Conservation (phyloP, 2,113 vertebrate genomes). For the Hassar affinis region DNA sequence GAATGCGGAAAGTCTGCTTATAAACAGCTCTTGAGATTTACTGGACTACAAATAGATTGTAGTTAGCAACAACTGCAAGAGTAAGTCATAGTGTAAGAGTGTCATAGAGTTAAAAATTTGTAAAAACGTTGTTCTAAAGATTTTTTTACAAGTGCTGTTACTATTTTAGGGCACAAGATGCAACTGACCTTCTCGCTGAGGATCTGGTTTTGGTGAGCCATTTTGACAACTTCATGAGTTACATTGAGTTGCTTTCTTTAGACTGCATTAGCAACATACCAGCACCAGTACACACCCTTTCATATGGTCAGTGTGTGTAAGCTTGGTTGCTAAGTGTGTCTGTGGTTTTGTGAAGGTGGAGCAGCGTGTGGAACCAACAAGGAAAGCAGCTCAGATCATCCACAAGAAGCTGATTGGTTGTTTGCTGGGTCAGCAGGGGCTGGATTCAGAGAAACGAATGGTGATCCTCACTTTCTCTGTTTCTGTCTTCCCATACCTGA, state of each 20-base stretch:
- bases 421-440: slow-evolving; percentile 85
- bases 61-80: neutral
- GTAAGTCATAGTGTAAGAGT: too few species aligned
- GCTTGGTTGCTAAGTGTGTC: slow-evolving; percentile 1
- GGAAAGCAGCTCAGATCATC: slow-evolving; percentile 84
- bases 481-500: neutral
- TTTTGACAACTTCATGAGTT: neutral
- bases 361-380: slow-evolving; percentile 89
- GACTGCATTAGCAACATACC: neutral
- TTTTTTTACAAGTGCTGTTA: neutral
- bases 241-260: neutral
- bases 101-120: neutral
- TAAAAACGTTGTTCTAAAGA: neutral
- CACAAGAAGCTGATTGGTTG: slow-evolving; percentile 87
- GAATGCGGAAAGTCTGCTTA: neutral
- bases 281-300: neutral
- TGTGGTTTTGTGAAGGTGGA: slow-evolving; percentile 78
- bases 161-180: slow-evolving; percentile 82
- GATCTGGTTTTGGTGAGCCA: slow-evolving; percentile 84
- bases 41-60: neutral
- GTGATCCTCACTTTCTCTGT: slow-evolving; percentile 63
- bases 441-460: slow-evolving; percentile 88
- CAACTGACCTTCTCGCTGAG: slow-evolving; percentile 85
- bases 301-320: neutral
- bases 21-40: neutral